These are phyloP conservation scores for Sakesphorus luctuosus DNA, from an alignment of 2,113 vertebrate genomes.

Conservation along the genomic window DNA sequence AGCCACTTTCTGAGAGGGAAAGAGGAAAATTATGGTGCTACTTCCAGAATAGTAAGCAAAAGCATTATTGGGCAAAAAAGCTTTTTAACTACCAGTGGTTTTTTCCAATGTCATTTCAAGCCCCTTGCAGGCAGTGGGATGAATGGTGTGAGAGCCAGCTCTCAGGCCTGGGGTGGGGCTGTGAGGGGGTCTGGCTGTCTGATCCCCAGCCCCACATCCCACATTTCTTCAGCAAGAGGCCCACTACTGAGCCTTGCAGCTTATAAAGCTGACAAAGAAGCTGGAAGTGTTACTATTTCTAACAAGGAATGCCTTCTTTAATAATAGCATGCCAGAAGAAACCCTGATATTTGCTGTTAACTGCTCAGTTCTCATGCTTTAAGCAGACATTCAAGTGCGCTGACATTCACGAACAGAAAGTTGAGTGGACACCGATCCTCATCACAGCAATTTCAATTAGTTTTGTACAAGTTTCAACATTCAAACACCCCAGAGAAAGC, in stretches of 20 bases:
- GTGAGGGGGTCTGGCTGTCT: background rate
- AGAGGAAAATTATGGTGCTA: background rate
- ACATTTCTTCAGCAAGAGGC: background rate
- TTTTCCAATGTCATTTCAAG: background rate
- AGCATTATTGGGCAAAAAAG: background rate
- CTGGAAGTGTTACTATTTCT: conserved; percentile 30
- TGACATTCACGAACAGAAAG: conserved; percentile 65
- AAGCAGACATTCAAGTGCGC: conserved; percentile 26
- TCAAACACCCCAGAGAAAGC: conserved; percentile 80
- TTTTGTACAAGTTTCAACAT: conserved; percentile 79
- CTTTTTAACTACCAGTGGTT: background rate
- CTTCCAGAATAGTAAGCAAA: background rate
- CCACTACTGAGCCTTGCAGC: background rate
- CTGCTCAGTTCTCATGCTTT: conserved; percentile 22
- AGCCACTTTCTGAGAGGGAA: background rate
- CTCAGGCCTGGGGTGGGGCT: rapidly evolving
- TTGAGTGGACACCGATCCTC: conserved; percentile 71
- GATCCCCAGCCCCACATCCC: background rate
- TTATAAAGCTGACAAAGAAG: background rate
- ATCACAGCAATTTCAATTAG: conserved; percentile 83
- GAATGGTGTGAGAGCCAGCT: background rate
- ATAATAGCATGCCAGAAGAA: conserved; percentile 37
- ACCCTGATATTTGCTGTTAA: conserved; percentile 63
- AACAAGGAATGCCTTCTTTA: conserved; percentile 45
- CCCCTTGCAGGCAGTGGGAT: background rate